A percentile compares a stretch with the other conserved stretches of the same genome.
Conservation (phyloP, 2,888 invertebrate species). For the Chalcosyrphus nemorum region DNA sequence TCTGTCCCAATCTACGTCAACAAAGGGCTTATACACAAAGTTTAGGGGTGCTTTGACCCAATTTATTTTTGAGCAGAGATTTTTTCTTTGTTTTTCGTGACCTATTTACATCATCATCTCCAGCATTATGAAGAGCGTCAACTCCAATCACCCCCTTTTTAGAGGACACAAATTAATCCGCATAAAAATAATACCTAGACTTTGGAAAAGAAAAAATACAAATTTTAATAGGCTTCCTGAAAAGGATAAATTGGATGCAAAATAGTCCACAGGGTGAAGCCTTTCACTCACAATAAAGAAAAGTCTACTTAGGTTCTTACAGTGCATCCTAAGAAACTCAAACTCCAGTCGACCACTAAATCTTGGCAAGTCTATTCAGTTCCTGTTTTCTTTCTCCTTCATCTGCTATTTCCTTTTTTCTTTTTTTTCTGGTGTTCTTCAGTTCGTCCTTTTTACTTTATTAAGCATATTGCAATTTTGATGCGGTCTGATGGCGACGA, state of each 20-base stretch:
- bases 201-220: background rate
- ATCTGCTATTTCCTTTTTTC: background rate
- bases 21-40: too few relatives aligned
- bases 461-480: conserved; percentile 68
- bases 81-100: too few relatives aligned
- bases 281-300: background rate
- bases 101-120: too few relatives aligned
- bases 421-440: background rate
- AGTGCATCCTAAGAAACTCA: background rate
- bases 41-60: too few relatives aligned
- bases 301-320: background rate
- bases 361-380: conserved; percentile 23
- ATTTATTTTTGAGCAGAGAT: too few relatives aligned
- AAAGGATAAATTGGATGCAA: conserved; percentile 10
- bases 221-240: conserved; percentile 33
- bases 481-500: conserved; percentile 59
- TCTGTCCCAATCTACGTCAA: too few relatives aligned
- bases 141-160: background rate
- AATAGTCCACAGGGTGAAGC: background rate
- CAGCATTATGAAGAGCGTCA: background rate
- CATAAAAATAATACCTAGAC: background rate
- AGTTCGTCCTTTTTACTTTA: conserved; percentile 17
- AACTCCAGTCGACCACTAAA: conserved; percentile 29
- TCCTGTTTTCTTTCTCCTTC: conserved; percentile 12
- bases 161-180: conserved; percentile 22